phyloP scores from a whole-genome alignment of 2,797 vertebrate genomes.

The Crenichthys baileyi region DNA sequence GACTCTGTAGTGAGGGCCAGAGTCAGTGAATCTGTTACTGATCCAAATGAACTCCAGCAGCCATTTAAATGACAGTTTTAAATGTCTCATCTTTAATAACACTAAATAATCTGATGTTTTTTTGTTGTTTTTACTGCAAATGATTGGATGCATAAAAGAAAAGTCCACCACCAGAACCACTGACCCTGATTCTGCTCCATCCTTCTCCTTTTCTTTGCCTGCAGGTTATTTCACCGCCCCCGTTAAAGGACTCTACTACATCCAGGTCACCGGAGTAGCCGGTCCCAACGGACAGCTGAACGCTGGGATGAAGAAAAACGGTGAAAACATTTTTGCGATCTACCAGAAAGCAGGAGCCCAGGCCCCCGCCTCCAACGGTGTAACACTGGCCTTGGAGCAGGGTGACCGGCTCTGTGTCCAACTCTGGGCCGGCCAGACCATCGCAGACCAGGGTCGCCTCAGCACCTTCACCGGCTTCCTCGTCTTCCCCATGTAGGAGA shows the following conservation, averaged over 20 bases:
- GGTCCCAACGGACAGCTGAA: slow-evolving; percentile 2
- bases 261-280: slow-evolving; percentile 3
- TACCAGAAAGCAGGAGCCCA: not conserved
- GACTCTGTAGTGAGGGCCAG: too few species aligned
- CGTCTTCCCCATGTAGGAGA: slow-evolving; percentile 22
- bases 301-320: slow-evolving; percentile 15
- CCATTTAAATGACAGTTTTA: not conserved
- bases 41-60: not conserved
- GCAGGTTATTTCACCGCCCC: slow-evolving; percentile 36
- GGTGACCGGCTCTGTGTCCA: slow-evolving; percentile 19
- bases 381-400: slow-evolving; percentile 24
- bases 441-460: slow-evolving; percentile 31
- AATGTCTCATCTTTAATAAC: too few species aligned
- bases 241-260: slow-evolving; percentile 22
- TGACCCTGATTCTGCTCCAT: not conserved
- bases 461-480: slow-evolving; percentile 51
- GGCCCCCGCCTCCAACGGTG: slow-evolving; percentile 15
- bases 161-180: too few species aligned
- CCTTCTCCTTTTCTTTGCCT: not conserved
- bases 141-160: too few species aligned
- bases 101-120: too few species aligned
- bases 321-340: not conserved
- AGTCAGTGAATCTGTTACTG: too few species aligned
- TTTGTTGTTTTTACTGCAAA: too few species aligned
- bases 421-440: not conserved